These are phyloP conservation scores for Myotis vivesi DNA, from an alignment of 2,797 vertebrate species.

Conservation along the genomic window DNA sequence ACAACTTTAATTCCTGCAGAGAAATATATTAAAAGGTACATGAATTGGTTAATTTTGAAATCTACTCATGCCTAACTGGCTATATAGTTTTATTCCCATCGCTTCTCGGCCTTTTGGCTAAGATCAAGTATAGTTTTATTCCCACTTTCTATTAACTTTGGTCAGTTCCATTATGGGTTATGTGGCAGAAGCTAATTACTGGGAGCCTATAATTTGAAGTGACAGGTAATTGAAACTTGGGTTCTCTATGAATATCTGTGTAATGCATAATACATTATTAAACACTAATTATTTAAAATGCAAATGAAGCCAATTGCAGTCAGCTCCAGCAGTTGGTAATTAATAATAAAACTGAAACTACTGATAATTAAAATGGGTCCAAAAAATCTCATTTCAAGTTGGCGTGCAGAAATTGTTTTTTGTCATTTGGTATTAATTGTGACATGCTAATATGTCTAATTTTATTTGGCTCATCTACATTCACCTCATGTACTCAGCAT, in stretches of 20 bases:
- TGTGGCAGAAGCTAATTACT: slow-evolving; percentile 53
- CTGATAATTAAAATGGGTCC: slow-evolving; percentile 52
- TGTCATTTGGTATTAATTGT: slow-evolving; percentile 63
- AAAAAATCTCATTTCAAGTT: slow-evolving; percentile 34
- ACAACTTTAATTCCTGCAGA: neutral
- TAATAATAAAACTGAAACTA: slow-evolving; percentile 64
- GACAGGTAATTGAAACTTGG: slow-evolving; percentile 63
- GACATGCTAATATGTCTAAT: slow-evolving; percentile 35
- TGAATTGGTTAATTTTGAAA: slow-evolving; percentile 37
- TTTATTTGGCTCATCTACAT: slow-evolving; percentile 41
- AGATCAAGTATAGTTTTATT: neutral
- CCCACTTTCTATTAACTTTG: slow-evolving; percentile 31
- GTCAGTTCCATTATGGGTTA: slow-evolving; percentile 47
- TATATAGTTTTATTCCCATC: neutral
- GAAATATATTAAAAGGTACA: slow-evolving; percentile 8
- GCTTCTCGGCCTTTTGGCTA: too few relatives aligned
- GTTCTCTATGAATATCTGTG: slow-evolving; percentile 54
- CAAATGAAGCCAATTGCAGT: slow-evolving; percentile 59
- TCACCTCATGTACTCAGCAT: slow-evolving; percentile 19
- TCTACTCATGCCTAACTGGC: neutral
- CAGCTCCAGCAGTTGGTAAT: slow-evolving; percentile 8
- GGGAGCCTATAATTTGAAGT: slow-evolving; percentile 45
- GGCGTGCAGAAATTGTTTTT: slow-evolving; percentile 53
- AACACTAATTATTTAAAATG: slow-evolving; percentile 71
- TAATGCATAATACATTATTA: slow-evolving; percentile 68